These are phyloP conservation scores for Rhinogobius similis DNA, from an alignment of 2,113 vertebrate genomes.

Conservation along the genomic window DNA sequence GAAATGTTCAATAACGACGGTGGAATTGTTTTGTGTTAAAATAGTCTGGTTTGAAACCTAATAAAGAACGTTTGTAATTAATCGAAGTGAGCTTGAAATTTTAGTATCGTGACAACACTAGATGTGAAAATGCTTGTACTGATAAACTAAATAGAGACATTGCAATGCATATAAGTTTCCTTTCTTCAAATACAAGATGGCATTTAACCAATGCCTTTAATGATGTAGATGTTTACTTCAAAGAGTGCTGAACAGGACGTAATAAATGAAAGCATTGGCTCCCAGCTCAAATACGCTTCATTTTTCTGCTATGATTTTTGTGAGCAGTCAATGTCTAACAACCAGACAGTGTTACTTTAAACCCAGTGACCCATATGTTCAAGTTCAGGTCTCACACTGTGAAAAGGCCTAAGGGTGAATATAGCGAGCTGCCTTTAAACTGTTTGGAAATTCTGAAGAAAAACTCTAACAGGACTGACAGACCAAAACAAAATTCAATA, in stretches of 20 bases:
- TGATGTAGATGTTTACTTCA: background rate
- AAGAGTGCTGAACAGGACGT: background rate
- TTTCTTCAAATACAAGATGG: background rate
- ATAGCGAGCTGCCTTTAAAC: constrained; percentile 4
- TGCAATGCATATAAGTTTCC: background rate
- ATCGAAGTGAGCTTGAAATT: too few species aligned
- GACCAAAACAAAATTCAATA: background rate
- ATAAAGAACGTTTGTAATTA: too few species aligned
- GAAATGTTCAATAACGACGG: too few species aligned
- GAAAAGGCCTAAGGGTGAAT: background rate
- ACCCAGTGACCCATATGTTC: background rate
- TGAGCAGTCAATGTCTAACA: background rate
- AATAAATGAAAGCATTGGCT: background rate
- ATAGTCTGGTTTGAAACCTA: too few species aligned
- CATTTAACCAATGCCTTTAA: background rate
- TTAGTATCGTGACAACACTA: too few species aligned
- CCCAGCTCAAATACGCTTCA: background rate
- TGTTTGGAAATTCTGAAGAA: background rate
- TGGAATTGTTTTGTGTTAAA: too few species aligned
- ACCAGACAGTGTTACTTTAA: background rate
- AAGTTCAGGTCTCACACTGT: constrained; percentile 1
- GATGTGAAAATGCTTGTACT: too few species aligned
- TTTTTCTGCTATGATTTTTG: background rate
- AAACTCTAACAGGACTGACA: background rate
- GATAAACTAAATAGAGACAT: background rate